Percentiles rank a stretch among this genome's conserved stretches.
Evolutionary conservation across 2,113 vertebrate species (phyloP).

Genomic region (Galbula dea): DNA sequence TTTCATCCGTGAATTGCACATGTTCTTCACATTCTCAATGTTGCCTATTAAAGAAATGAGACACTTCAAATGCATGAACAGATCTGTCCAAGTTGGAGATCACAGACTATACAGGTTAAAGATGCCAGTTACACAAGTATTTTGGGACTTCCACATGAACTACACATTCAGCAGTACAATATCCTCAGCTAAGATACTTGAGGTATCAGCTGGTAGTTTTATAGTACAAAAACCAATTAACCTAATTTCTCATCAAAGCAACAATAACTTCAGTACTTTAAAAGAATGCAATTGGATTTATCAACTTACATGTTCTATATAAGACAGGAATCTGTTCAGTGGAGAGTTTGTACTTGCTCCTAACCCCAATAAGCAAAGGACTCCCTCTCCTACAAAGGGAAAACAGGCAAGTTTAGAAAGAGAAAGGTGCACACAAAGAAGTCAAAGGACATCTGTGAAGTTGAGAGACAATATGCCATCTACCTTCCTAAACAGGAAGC

Average conservation of each 20-base stretch:
- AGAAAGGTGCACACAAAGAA: background rate
- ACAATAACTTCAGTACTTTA: background rate
- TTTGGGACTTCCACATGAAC: background rate
- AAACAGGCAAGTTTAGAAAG: background rate
- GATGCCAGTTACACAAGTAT: background rate
- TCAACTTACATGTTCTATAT: slow-evolving; percentile 86
- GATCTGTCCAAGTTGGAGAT: background rate
- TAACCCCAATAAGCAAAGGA: slow-evolving; percentile 93
- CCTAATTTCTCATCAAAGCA: background rate
- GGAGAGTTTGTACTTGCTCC: slow-evolving; percentile 87
- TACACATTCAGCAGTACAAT: background rate
- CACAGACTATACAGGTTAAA: background rate
- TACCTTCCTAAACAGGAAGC: background rate
- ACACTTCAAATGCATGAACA: background rate
- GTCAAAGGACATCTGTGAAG: background rate
- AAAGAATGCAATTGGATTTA: background rate
- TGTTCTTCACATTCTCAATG: slow-evolving; percentile 74
- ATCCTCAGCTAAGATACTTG: background rate
- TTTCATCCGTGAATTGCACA: slow-evolving; percentile 74
- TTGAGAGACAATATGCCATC: background rate
- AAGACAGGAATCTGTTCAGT: slow-evolving; percentile 89
- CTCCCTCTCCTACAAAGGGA: slow-evolving; percentile 86
- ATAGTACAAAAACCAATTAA: background rate
- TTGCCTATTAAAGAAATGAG: slow-evolving; percentile 55
- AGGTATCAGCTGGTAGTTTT: background rate